These are phyloP conservation scores for Psilopsiagon aymara DNA, from an alignment of 2,113 vertebrate genomes.

Conservation along the genomic window DNA sequence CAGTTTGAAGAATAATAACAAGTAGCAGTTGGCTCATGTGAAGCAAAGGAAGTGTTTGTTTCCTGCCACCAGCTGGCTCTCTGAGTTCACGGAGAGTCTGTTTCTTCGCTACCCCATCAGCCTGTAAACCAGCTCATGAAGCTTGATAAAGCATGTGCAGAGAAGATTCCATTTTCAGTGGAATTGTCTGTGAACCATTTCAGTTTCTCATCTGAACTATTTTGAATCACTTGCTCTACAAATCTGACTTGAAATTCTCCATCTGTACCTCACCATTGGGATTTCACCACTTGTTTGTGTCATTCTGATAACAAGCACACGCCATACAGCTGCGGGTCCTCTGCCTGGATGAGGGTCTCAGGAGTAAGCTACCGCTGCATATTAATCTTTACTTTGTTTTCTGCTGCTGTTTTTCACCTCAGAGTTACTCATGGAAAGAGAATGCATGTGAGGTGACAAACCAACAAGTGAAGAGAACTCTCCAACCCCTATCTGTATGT, in stretches of 20 bases:
- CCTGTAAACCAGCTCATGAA: background rate
- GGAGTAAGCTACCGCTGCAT: background rate
- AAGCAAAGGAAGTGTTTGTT: background rate
- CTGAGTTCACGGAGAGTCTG: background rate
- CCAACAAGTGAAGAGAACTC: background rate
- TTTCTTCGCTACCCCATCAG: background rate
- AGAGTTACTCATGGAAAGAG: background rate
- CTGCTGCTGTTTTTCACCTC: background rate
- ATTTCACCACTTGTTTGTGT: background rate
- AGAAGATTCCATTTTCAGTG: background rate
- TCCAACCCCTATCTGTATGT: background rate
- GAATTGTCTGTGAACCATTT: background rate
- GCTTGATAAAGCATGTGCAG: background rate
- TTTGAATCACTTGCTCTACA: background rate
- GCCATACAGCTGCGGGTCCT: accelerated
- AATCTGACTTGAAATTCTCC: background rate
- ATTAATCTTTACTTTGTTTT: background rate
- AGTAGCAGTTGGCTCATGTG: background rate
- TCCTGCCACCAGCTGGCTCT: background rate
- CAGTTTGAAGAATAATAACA: background rate
- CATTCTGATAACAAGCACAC: background rate
- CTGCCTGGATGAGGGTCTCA: background rate
- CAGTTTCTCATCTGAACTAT: background rate
- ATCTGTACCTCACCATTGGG: background rate
- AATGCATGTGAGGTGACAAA: background rate